Conservation (phyloP, 2,113 vertebrate species). For the Etheostoma spectabile region DNA sequence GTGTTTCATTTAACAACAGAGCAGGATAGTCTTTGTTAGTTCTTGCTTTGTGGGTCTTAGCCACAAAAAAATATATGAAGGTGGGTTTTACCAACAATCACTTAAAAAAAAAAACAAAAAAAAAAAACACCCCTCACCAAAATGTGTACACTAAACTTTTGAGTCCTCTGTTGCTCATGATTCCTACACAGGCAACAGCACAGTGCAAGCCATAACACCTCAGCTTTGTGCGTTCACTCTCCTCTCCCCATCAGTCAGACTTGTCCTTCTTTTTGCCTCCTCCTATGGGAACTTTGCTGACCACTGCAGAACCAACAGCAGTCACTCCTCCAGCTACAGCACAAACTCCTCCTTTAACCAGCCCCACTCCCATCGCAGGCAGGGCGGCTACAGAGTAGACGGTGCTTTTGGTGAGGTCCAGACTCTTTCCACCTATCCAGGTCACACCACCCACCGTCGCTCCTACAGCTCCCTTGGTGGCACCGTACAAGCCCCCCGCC, state of each 20-base stretch:
- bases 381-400: conserved; percentile 92
- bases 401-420: conserved; percentile 94
- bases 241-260: conserved; percentile 87
- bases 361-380: conserved; percentile 91
- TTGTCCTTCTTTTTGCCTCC: conserved; percentile 96
- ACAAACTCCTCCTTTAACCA: conserved; percentile 93
- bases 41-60: conserved; percentile 26
- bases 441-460: conserved; percentile 93
- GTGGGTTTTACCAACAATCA: conserved; percentile 16
- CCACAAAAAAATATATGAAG: conserved; percentile 15
- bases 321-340: conserved; percentile 93
- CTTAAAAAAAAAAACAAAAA: conserved; percentile 6
- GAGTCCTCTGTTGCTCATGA: conserved; percentile 50
- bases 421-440: conserved; percentile 96
- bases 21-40: conserved; percentile 31
- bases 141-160: conserved; percentile 41
- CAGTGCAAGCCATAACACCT: conserved; percentile 12
- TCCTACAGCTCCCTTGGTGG: conserved; percentile 94
- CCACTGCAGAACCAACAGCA: conserved; percentile 93
- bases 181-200: conserved; percentile 15
- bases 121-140: conserved; percentile 47
- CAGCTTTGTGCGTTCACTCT: background rate
- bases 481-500: conserved; percentile 93
- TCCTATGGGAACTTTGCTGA: conserved; percentile 92
- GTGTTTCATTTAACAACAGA: conserved; percentile 39